Base-by-base conservation (phyloP, 2,888 invertebrate genomes). In the Tipula lateralis region DNA sequence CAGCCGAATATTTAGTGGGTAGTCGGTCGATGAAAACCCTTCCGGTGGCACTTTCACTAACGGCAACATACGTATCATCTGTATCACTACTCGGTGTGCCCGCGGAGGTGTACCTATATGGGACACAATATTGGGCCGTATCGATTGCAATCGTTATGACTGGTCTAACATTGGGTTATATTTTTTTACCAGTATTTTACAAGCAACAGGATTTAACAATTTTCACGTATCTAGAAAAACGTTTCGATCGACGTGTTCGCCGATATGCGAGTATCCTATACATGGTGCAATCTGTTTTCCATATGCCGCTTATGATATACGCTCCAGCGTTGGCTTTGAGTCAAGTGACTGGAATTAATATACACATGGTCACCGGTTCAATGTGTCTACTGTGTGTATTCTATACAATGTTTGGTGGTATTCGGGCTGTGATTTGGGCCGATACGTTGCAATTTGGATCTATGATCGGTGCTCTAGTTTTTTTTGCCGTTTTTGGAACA, bases 311-410 rank as follows among this genome's bases (percentile, higher is more conserved):
- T 83, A 93, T 94, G 2, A 93, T 94, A 29, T 95, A 94, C 87
- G 92, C 94, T 4, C 94, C 95, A 1, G 91, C 94, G 0, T 88
- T 94, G 87, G 94, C 94, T 0, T 93, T 95, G 86, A 92, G 93
- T 87, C 92, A 94, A 89, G 95, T 95, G 12, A 95, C 94, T 81
- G 94, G 94, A 24, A 91, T 94, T 3, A 90, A 93, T 85, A 91
- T 94, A 2, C 93, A 93, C 87, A 89, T 92, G 0, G 92, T 95
- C 50, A 93, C 94, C 1, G 92, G 94, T 0, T 91, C 94, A 0
- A 92, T 94, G n/a, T 95, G 95, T 87, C 89, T 93, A 1, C 91
- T 94, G 0, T 96, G 95, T 88, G 94, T 95, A 29, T 94, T 95
- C 83, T 94, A 96, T 87, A 95, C 95, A 1, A 94, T 95, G 0